These are phyloP conservation scores for Podabrus alpinus DNA, from an alignment of 2,888 invertebrate species.

Conservation along the genomic window DNA sequence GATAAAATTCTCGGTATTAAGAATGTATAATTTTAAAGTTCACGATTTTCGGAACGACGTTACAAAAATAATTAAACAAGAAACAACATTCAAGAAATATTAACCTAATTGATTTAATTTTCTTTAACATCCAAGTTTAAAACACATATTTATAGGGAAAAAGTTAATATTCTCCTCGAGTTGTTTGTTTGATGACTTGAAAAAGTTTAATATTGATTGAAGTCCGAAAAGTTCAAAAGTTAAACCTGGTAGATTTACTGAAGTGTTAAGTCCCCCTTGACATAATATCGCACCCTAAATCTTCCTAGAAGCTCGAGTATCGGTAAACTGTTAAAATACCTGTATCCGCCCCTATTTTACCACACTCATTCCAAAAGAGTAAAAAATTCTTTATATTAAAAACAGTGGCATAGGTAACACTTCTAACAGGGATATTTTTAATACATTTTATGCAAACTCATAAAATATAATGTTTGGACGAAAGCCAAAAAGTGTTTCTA, in stretches of 20 bases:
- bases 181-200: constrained; percentile 7
- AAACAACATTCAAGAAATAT: background rate
- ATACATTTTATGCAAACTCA: constrained; percentile 13
- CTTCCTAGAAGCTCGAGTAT: constrained; percentile 12
- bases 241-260: constrained; percentile 8
- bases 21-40: background rate
- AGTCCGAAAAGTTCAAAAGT: constrained; percentile 11
- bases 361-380: constrained; percentile 8
- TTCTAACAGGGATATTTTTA: background rate
- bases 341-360: constrained; percentile 19
- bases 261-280: constrained; percentile 16
- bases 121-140: background rate
- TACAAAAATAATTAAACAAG: background rate
- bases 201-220: constrained; percentile 17
- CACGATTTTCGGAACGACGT: background rate
- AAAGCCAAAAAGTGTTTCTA: constrained; percentile 11
- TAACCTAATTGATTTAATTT: constrained; percentile 9
- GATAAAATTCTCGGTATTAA: background rate
- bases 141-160: background rate
- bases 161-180: background rate
- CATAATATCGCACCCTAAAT: constrained; percentile 17
- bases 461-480: background rate
- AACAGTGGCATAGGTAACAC: constrained; percentile 9
- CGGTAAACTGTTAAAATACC: constrained; percentile 18
- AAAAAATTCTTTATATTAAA: constrained; percentile 1